phyloP scores from a whole-genome alignment of 92 coral and sea anemone genomes.

The Palythoa heliodiscus region DNA sequence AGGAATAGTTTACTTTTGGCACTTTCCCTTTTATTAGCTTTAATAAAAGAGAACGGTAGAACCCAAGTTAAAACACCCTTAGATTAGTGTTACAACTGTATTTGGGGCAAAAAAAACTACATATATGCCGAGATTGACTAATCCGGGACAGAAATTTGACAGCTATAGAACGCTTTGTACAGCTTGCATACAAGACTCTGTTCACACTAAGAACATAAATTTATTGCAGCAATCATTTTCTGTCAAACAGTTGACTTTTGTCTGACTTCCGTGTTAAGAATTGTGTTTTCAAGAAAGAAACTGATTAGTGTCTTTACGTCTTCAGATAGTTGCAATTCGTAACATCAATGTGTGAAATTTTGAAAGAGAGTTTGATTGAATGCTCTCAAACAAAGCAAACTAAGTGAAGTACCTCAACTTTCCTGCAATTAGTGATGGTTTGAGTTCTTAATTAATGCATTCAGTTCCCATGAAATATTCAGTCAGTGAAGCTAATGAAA shows the following conservation, averaged over 20 bases:
- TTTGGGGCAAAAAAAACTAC: not conserved
- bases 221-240: slow-evolving; percentile 23
- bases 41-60: not conserved
- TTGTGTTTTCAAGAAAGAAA: slow-evolving; percentile 6
- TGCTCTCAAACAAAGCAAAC: slow-evolving; percentile 33
- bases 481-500: not conserved
- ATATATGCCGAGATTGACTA: not conserved
- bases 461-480: not conserved
- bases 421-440: not conserved
- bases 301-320: not conserved
- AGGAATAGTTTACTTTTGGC: not conserved
- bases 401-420: slow-evolving; percentile 18
- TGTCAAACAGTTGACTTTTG: slow-evolving; percentile 40
- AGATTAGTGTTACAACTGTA: not conserved
- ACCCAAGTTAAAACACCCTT: not conserved
- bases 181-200: not conserved
- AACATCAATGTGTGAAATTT: slow-evolving; percentile 4
- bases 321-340: not conserved
- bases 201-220: slow-evolving; percentile 10
- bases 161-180: slow-evolving; percentile 1
- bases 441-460: not conserved
- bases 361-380: slow-evolving; percentile 18
- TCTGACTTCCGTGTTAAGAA: slow-evolving; percentile 10
- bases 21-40: not conserved
- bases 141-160: slow-evolving; percentile 23